Evolutionary conservation across 2,113 vertebrate genomes (phyloP).

Genomic region (Oenanthe oenanthe): DNA sequence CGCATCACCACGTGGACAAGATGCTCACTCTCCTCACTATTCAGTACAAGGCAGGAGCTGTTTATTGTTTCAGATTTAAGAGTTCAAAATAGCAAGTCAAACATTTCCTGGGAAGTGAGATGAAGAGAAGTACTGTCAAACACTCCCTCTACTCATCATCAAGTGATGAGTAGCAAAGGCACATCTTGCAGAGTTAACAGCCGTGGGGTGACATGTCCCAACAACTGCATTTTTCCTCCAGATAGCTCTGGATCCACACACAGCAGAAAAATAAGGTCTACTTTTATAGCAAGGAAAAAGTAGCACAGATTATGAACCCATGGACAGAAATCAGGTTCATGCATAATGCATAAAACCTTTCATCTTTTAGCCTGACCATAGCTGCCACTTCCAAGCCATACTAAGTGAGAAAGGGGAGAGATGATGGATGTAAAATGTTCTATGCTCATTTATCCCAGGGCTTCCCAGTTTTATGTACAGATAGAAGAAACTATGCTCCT

Average conservation of each 20-base stretch:
- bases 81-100: slow-evolving; percentile 3
- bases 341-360: not conserved
- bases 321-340: not conserved
- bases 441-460: not conserved
- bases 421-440: not conserved
- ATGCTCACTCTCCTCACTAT: not conserved
- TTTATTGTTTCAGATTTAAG: not conserved
- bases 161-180: not conserved
- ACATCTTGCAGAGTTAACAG: not conserved
- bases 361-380: not conserved
- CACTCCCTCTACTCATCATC: not conserved
- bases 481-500: not conserved
- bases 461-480: not conserved
- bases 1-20: fast-evolving
- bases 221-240: not conserved
- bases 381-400: not conserved
- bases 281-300: not conserved
- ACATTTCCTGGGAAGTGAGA: not conserved
- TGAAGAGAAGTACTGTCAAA: not conserved
- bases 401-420: not conserved
- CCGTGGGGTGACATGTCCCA: not conserved
- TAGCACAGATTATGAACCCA: not conserved
- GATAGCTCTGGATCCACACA: not conserved
- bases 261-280: not conserved
- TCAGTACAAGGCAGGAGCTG: not conserved